Conservation (phyloP, 2,888 invertebrate genomes). For the Nebria brevicollis region DNA sequence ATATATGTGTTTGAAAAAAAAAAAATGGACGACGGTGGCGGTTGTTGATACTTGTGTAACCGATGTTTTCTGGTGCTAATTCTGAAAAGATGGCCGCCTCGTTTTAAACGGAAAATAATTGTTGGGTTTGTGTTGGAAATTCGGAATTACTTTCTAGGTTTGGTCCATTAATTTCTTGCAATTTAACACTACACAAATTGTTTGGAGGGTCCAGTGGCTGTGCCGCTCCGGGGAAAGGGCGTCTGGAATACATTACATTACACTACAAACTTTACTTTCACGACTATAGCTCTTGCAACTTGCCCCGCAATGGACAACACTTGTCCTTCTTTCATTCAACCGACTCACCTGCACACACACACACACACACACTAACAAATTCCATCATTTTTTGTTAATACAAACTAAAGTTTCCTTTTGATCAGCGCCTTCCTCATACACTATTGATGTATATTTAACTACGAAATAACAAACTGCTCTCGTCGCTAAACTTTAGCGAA, state of each 20-base stretch:
- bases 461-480: constrained; percentile 39
- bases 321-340: background rate
- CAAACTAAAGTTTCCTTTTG: constrained; percentile 22
- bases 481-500: constrained; percentile 33
- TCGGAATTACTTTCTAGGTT: constrained; percentile 39
- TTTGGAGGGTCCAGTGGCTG: constrained; percentile 30
- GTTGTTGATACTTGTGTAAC: background rate
- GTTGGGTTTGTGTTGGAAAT: constrained; percentile 40
- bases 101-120: constrained; percentile 46
- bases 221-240: background rate
- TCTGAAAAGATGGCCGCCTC: constrained; percentile 42
- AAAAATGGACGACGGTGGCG: background rate
- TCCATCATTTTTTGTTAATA: constrained; percentile 23
- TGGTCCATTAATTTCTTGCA: constrained; percentile 47
- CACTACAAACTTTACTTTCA: background rate
- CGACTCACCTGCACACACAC: background rate
- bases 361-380: constrained; percentile 6
- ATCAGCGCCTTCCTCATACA: constrained; percentile 33
- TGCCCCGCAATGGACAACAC: background rate
- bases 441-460: constrained; percentile 47
- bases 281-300: background rate
- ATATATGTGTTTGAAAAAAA: background rate
- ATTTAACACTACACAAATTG: constrained; percentile 47
- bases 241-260: constrained; percentile 28
- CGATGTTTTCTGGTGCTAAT: constrained; percentile 21